Conservation (phyloP, 1,140 invertebrate genomes). For the Dryas iulia region DNA sequence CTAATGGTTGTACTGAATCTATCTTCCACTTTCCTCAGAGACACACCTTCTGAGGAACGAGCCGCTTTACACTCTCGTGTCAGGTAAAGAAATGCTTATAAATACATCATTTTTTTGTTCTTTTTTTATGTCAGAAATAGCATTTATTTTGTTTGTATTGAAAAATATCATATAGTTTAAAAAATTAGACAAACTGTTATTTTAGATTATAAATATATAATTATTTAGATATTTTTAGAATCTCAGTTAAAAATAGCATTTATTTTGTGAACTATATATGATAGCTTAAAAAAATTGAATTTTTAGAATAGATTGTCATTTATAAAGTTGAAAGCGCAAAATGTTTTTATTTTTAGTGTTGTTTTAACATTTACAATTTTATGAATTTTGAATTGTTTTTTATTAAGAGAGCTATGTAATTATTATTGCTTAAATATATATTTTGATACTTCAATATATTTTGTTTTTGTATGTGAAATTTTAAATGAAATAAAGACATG, state of each 20-base stretch:
- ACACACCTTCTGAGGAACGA: slow-evolving; percentile 67
- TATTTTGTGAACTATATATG: not conserved
- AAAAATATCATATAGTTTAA: too few species aligned
- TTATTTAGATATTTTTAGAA: too few species aligned
- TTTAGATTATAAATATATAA: too few species aligned
- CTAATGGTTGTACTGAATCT: slow-evolving; percentile 75
- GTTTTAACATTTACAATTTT: not conserved
- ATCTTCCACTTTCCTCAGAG: slow-evolving; percentile 72
- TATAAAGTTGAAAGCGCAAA: not conserved
- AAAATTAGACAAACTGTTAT: too few species aligned
- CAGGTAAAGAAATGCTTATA: slow-evolving; percentile 71
- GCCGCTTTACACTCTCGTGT: slow-evolving; percentile 68
- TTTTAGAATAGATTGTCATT: not conserved
- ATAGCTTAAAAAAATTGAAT: too few species aligned
- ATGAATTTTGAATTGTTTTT: not conserved
- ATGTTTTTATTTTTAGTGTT: not conserved
- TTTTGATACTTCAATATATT: not conserved
- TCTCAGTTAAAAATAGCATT: too few species aligned
- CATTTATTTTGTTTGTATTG: not conserved
- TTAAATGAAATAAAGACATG: too few species aligned
- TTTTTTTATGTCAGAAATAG: not conserved
- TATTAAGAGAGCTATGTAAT: not conserved
- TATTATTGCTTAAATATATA: not conserved
- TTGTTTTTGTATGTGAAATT: too few species aligned
- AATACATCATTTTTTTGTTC: not conserved